Evolutionary conservation across 2,113 vertebrate species (phyloP).

Genomic region (Scartelaos histophorus): DNA sequence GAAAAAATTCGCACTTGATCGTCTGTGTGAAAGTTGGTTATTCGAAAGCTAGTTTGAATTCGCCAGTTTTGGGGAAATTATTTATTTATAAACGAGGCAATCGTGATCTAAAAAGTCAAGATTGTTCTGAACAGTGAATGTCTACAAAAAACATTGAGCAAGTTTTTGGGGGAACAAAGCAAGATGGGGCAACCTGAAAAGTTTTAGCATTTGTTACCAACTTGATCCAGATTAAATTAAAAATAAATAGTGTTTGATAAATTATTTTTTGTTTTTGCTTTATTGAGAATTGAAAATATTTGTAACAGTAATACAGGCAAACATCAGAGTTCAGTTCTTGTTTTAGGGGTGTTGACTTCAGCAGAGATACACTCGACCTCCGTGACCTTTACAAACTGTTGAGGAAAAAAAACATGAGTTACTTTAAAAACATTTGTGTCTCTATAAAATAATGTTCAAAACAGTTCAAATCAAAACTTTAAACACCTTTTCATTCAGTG

Average conservation of each 20-base stretch:
- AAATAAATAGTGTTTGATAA: slow-evolving; percentile 66
- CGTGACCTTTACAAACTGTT: slow-evolving; percentile 78
- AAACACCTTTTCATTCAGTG: no score
- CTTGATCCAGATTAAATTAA: slow-evolving; percentile 51
- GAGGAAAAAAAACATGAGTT: slow-evolving; percentile 4
- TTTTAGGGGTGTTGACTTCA: slow-evolving; percentile 47
- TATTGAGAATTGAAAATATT: background rate
- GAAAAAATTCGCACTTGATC: slow-evolving; percentile 31
- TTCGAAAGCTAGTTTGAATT: background rate
- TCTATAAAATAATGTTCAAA: no score
- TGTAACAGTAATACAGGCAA: slow-evolving; percentile 1
- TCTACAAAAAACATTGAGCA: slow-evolving; percentile 10
- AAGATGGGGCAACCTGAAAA: slow-evolving; percentile 40
- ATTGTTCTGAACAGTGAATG: background rate
- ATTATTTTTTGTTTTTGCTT: slow-evolving; percentile 29
- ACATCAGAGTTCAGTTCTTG: background rate
- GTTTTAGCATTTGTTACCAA: slow-evolving; percentile 50
- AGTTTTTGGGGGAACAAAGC: slow-evolving; percentile 18
- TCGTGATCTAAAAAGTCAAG: slow-evolving; percentile 21
- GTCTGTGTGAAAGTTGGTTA: slow-evolving; percentile 19
- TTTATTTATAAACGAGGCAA: slow-evolving; percentile 37
- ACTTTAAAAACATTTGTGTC: background rate
- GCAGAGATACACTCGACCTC: slow-evolving; percentile 76
- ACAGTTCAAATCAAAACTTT: no score
- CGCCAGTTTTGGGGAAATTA: slow-evolving; percentile 16